Evolutionary conservation across 2,797 vertebrate genomes (phyloP).

Genomic region (Manis javanica): DNA sequence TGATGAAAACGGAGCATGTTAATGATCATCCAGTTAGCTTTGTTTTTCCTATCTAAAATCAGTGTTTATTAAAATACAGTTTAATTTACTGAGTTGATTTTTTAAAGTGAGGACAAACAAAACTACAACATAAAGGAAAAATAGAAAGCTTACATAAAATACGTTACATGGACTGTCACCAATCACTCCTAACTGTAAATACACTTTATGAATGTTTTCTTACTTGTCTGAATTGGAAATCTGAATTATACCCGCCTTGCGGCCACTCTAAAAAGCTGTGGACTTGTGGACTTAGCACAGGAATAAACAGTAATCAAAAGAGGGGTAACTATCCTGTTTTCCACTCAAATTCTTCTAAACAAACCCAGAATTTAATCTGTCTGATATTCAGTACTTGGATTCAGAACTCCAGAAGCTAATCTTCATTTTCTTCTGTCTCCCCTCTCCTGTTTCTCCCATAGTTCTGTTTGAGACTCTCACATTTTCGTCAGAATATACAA

Average conservation of each 20-base stretch:
- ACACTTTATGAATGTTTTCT: neutral
- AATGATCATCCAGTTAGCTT: neutral
- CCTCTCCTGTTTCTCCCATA: neutral
- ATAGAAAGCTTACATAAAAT: neutral
- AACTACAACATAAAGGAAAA: neutral
- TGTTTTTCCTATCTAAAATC: neutral
- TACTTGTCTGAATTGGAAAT: neutral
- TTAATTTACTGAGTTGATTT: neutral
- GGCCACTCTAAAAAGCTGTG: neutral
- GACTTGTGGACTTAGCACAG: neutral
- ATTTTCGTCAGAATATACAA: neutral
- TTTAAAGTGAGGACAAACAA: neutral
- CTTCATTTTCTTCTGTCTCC: neutral
- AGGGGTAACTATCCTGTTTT: neutral
- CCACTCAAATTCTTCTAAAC: neutral
- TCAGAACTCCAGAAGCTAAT: neutral
- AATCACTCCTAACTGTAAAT: neutral
- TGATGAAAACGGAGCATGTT: neutral
- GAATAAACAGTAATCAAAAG: neutral
- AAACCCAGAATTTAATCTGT: neutral
- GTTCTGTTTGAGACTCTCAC: neutral
- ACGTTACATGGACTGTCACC: neutral
- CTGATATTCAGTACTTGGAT: neutral
- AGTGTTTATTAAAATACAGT: neutral
- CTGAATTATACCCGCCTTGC: neutral